Conservation (phyloP, 2,113 vertebrate genomes). For the Clarias magur region DNA sequence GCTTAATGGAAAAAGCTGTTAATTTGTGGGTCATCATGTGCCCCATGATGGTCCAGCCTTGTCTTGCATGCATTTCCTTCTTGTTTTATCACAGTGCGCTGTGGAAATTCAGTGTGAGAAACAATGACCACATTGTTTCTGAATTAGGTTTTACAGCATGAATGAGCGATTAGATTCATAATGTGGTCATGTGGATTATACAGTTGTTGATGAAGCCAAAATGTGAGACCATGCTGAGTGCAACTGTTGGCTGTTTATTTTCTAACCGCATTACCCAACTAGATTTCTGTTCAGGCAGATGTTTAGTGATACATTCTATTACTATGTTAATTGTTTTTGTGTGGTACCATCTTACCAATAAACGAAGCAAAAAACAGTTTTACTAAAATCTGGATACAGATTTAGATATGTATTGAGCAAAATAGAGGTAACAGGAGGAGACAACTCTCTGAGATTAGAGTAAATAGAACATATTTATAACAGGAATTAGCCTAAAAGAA, state of each 20-base stretch:
- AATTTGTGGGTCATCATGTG: not conserved
- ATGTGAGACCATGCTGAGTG: not conserved
- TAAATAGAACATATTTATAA: not conserved
- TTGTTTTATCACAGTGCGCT: not conserved
- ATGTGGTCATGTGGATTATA: not conserved
- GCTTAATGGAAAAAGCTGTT: not conserved
- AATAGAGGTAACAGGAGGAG: not conserved
- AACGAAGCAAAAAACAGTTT: not conserved
- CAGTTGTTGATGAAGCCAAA: not conserved
- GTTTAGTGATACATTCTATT: not conserved
- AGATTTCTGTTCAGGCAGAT: not conserved
- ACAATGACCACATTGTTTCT: not conserved
- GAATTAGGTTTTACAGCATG: not conserved
- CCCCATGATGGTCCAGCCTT: not conserved
- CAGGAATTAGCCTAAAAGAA: not conserved
- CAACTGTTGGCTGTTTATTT: not conserved
- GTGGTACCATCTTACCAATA: not conserved
- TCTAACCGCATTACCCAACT: not conserved
- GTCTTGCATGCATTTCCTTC: not conserved
- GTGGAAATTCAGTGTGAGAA: not conserved
- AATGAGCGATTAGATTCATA: not conserved
- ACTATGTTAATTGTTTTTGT: not conserved
- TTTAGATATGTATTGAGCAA: not conserved
- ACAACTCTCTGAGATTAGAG: not conserved
- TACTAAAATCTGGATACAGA: not conserved